Evolutionary conservation across 2,113 vertebrate species (phyloP).

Genomic region (Rhineura floridana): DNA sequence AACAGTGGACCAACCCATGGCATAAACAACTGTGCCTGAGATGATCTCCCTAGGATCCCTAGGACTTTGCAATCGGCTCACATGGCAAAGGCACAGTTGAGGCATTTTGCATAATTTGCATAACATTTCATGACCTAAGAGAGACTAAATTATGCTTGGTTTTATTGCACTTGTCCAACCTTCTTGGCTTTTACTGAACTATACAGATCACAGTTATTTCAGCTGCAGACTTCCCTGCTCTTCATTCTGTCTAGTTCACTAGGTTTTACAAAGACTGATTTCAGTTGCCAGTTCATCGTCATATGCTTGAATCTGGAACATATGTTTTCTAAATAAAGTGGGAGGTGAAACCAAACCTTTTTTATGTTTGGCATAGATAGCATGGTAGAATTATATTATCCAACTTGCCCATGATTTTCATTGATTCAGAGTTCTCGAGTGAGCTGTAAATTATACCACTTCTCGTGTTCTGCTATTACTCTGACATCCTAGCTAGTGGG

Average conservation of each 20-base stretch:
- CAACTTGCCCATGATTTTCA: slow-evolving; percentile 20
- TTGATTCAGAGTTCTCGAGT: slow-evolving; percentile 41
- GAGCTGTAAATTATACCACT: slow-evolving; percentile 52
- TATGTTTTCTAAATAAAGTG: slow-evolving; percentile 51
- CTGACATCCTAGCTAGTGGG: slow-evolving; percentile 22
- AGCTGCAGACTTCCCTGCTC: background rate
- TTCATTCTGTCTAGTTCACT: background rate
- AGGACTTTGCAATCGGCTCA: slow-evolving; percentile 16
- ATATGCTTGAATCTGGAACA: slow-evolving; percentile 25
- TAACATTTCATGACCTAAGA: slow-evolving; percentile 22
- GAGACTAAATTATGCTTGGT: slow-evolving; percentile 4
- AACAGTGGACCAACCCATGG: background rate
- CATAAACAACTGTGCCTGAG: background rate
- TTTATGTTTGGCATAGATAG: background rate
- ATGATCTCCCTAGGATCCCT: background rate
- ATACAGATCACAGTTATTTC: slow-evolving; percentile 11
- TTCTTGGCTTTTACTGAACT: slow-evolving; percentile 20
- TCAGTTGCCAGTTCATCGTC: slow-evolving; percentile 35
- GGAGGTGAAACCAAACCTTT: slow-evolving; percentile 6
- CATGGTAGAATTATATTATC: slow-evolving; percentile 50
- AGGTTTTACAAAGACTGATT: slow-evolving; percentile 38
- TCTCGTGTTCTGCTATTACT: slow-evolving; percentile 50
- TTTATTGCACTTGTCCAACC: slow-evolving; percentile 24
- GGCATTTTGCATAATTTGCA: slow-evolving; percentile 5
- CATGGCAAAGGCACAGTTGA: slow-evolving; percentile 18